These are phyloP conservation scores for Microplitis deprimator DNA, from an alignment of 2,888 invertebrate species.

Conservation along the genomic window DNA sequence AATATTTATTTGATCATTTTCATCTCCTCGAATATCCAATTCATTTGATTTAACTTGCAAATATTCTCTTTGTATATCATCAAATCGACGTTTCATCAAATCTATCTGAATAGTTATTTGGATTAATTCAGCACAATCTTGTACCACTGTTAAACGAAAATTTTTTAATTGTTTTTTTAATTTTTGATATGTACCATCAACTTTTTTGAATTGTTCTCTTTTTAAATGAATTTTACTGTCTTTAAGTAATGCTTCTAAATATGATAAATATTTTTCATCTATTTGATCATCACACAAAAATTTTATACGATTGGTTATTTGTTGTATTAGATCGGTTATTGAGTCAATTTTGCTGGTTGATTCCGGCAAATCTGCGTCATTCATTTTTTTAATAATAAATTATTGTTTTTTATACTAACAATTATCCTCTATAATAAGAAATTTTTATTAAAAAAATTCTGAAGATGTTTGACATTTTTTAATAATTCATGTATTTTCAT, in stretches of 20 bases:
- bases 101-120: background rate
- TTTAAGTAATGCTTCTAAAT: background rate
- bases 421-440: background rate
- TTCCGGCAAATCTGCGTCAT: too few species aligned
- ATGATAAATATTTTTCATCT: background rate
- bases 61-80: background rate
- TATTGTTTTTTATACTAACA: background rate
- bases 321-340: background rate
- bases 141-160: background rate
- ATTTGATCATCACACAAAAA: background rate
- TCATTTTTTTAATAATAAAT: background rate
- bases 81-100: background rate
- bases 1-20: background rate
- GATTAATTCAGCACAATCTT: background rate
- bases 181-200: background rate
- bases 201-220: background rate
- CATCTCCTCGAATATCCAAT: background rate
- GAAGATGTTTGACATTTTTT: too few species aligned
- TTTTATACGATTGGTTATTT: background rate
- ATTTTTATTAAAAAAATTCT: background rate
- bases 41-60: background rate
- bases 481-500: too few species aligned
- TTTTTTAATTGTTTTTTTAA: background rate
- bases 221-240: background rate
- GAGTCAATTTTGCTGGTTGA: background rate